Conservation (phyloP, 1,140 invertebrate genomes). For the Orius laevigatus region DNA sequence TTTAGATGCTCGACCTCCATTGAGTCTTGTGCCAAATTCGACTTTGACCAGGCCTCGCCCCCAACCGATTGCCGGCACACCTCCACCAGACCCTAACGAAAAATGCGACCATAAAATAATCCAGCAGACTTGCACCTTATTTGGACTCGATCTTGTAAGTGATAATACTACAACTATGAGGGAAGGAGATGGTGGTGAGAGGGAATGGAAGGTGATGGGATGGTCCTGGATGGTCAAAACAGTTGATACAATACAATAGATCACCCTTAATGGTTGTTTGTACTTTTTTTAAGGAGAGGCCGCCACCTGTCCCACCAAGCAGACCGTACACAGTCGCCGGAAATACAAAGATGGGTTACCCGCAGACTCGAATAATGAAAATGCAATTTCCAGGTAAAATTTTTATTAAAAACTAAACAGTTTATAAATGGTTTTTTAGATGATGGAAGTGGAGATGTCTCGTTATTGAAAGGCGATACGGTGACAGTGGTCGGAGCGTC, state of each 20-base stretch:
- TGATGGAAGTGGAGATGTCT: constrained; percentile 39
- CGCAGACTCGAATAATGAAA: constrained; percentile 80
- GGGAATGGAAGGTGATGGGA: no score
- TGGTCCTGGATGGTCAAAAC: no score
- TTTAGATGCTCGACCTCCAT: background rate
- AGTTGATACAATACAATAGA: no score
- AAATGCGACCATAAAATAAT: constrained; percentile 74
- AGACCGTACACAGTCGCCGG: constrained; percentile 77
- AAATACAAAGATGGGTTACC: constrained; percentile 84
- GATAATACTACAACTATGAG: background rate
- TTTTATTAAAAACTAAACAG: background rate
- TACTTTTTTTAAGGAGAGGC: constrained; percentile 48
- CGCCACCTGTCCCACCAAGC: constrained; percentile 75
- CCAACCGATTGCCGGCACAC: constrained; percentile 75
- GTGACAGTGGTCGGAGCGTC: constrained; percentile 71
- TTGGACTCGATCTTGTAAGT: constrained; percentile 71
- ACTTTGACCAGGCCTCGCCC: constrained; percentile 41
- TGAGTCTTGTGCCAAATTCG: constrained; percentile 19
- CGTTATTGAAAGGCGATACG: constrained; percentile 60
- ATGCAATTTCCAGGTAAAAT: constrained; percentile 60
- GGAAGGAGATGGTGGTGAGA: no score
- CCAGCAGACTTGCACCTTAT: constrained; percentile 74
- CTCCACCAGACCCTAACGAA: constrained; percentile 40
- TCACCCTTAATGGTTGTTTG: constrained; percentile 12
- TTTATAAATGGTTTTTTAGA: constrained; percentile 27